Evolutionary conservation across 2,888 invertebrate genomes (phyloP), one percentile per base, ranked within the genome.

Genomic region (Kuschelorhynchus macadamiae): DNA sequence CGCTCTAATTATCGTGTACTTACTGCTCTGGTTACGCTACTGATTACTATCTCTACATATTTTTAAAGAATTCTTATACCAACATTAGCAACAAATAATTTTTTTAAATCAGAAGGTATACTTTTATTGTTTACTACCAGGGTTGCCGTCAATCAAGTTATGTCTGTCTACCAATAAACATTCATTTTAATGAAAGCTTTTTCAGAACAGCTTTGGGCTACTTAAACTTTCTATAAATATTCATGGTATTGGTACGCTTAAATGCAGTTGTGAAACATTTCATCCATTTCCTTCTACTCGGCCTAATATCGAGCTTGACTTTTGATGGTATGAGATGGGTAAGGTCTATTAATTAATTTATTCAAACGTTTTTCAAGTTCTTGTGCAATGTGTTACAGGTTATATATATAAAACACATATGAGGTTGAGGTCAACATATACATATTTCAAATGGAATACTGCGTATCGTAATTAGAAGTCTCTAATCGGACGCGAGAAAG

Each of bases 121-220:
- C 52, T 21, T 39, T 18, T 39, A 39, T 21, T 53, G 30, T 55
- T 55, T 42, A 30, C 42, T 55, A 42, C 55, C 55, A 41, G 42
- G 25, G 41, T 41, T 30, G 25, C 25, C 42, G 41, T 55, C 55
- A 55, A 55, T 55, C 55, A 55, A 41, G 41, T 20, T 21, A 25
- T 42, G 39, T 55, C 55, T 42, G 16, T 55, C 55, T 55, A 42
- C 55, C 30, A 46, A 59, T 39, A 69, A 57, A 72, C 59, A 68
- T 67, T 70, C 39, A 68, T 71, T 66, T 64, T 53, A 70, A 72
- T 70, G 69, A 72, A 72, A 73, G 67, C 50, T 62, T 60, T 72
- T 72, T 70, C 64, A 71, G 66, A 70, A 72, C 71, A 71, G 71
- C 74, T 74, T 74, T 69, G 71, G 69, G 70, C 70, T 71, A 73